phyloP scores from a whole-genome alignment of 2,888 invertebrate species.

The Parochlus steinenii region DNA sequence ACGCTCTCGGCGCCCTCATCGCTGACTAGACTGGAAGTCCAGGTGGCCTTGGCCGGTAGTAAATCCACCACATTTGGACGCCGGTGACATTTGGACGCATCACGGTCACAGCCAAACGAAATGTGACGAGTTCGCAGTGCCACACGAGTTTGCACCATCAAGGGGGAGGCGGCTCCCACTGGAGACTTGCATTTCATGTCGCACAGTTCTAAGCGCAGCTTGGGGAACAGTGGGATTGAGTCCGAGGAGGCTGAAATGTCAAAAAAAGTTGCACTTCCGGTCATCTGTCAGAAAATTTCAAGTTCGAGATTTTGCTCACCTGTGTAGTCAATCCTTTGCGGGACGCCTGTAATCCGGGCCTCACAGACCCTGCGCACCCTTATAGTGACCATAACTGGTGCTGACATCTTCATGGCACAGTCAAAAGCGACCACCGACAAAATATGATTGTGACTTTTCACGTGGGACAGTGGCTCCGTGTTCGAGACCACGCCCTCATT shows the following conservation, averaged over 20 bases:
- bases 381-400: conserved; percentile 91
- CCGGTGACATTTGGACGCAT: conserved; percentile 31
- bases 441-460: conserved; percentile 87
- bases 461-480: conserved; percentile 84
- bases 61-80: conserved; percentile 21
- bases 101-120: conserved; percentile 91
- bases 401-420: conserved; percentile 89
- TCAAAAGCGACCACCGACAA: conserved; percentile 93
- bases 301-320: too few relatives aligned
- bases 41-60: conserved; percentile 44
- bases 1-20: conserved; percentile 84
- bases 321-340: conserved; percentile 29
- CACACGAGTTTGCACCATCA: conserved; percentile 26
- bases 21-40: conserved; percentile 68
- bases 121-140: conserved; percentile 48
- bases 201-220: conserved; percentile 27
- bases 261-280: too few relatives aligned
- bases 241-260: conserved; percentile 25
- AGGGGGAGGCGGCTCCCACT: too few relatives aligned
- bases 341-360: conserved; percentile 57
- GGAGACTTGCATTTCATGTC: conserved; percentile 32
- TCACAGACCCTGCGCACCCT: conserved; percentile 72
- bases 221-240: conserved; percentile 27
- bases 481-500: conserved; percentile 89
- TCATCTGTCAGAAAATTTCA: too few relatives aligned